These are phyloP conservation scores for Macrocentrus cingulum DNA, from an alignment of 1,140 invertebrate species.

Conservation along the genomic window DNA sequence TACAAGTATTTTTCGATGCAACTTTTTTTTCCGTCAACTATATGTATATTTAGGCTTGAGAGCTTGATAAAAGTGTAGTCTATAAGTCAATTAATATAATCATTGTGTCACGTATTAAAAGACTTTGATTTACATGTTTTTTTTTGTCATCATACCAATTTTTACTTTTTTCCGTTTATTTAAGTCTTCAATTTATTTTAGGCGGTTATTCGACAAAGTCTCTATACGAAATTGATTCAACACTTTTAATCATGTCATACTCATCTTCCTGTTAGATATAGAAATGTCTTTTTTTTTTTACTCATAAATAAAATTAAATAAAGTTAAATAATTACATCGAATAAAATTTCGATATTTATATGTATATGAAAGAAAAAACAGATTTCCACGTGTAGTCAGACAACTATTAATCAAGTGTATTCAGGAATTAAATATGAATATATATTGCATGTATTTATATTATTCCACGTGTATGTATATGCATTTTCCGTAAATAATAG, in stretches of 20 bases:
- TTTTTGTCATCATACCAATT: slow-evolving; percentile 4
- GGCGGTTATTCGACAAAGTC: background rate
- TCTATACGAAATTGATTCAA: too few species aligned
- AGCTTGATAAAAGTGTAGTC: slow-evolving; percentile 21
- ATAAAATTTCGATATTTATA: background rate
- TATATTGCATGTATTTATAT: too few species aligned
- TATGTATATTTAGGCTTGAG: background rate
- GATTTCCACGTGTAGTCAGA: too few species aligned
- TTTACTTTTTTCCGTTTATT: background rate
- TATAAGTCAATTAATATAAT: slow-evolving; percentile 15
- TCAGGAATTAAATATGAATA: too few species aligned
- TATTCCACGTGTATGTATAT: too few species aligned
- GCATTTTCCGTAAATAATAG: too few species aligned
- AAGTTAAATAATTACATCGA: background rate
- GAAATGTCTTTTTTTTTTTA: background rate
- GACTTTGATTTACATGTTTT: too few species aligned
- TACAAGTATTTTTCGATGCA: slow-evolving; percentile 14
- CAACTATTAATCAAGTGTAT: too few species aligned
- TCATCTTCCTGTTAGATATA: background rate
- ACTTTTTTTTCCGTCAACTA: background rate
- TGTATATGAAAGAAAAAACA: background rate
- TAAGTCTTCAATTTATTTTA: too few species aligned
- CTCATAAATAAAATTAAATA: background rate
- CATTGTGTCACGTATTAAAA: too few species aligned
- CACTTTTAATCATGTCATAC: too few species aligned